phyloP scores from a whole-genome alignment of 1,140 invertebrate species.

The Stegodyphus mimosarum region DNA sequence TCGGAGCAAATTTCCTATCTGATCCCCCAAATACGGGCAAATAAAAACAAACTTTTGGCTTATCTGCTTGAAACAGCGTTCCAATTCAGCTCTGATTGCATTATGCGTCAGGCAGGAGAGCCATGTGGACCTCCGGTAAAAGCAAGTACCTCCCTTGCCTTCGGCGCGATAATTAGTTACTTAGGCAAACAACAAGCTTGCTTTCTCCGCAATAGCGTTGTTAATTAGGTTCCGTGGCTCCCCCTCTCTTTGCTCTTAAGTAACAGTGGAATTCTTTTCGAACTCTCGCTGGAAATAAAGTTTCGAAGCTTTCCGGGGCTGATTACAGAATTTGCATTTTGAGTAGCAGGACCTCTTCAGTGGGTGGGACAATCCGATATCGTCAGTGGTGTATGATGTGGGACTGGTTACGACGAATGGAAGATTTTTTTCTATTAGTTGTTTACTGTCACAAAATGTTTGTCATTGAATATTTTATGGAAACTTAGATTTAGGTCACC shows the following conservation, averaged over 20 bases:
- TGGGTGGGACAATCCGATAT: constrained; percentile 5
- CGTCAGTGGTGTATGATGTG: constrained; percentile 17
- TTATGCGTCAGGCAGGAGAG: constrained; percentile 12
- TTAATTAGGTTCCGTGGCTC: constrained; percentile 46
- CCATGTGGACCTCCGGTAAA: neutral
- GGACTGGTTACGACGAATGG: neutral
- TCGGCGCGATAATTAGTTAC: constrained; percentile 55
- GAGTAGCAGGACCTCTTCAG: neutral
- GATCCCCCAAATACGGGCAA: neutral
- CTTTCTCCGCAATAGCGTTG: constrained; percentile 53
- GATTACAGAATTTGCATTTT: constrained; percentile 19
- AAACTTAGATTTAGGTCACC: no score
- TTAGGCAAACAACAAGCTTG: constrained; percentile 59
- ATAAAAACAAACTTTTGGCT: constrained; percentile 50
- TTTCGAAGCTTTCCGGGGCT: constrained; percentile 2
- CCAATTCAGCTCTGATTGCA: constrained; percentile 56
- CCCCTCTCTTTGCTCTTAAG: constrained; percentile 8
- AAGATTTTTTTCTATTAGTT: no score
- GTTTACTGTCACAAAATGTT: no score
- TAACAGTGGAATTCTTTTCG: constrained; percentile 52
- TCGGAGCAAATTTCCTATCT: constrained; percentile 27
- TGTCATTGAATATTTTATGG: no score
- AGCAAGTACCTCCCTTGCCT: constrained; percentile 25
- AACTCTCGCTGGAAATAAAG: constrained; percentile 27
- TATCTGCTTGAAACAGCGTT: constrained; percentile 53